Evolutionary conservation across 2,113 vertebrate genomes (phyloP).

Genomic region (Tragulus kanchil): DNA sequence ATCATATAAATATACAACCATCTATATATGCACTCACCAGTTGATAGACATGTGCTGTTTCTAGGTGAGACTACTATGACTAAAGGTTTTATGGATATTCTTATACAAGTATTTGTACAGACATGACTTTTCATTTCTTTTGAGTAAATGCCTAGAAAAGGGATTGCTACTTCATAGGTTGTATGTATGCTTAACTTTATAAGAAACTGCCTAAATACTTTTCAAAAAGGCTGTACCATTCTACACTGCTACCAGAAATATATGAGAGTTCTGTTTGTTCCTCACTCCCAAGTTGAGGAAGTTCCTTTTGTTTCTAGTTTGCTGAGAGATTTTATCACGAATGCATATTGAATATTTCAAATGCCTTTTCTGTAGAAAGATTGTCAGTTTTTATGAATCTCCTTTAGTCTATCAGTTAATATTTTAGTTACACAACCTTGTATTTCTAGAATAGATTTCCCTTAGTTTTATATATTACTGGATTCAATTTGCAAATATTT

Average conservation of each 20-base stretch:
- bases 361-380: too few relatives aligned
- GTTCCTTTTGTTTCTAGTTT: neutral
- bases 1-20: neutral
- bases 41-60: conserved; percentile 25
- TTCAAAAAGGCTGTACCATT: neutral
- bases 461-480: neutral
- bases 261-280: neutral
- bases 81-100: conserved; percentile 17
- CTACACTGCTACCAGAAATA: neutral
- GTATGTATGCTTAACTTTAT: conserved; percentile 42
- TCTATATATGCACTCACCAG: neutral
- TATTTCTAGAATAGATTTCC: conserved; percentile 10
- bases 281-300: neutral
- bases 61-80: neutral
- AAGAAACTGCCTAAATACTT: neutral
- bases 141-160: conserved; percentile 39
- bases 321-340: neutral
- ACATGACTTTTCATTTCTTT: conserved; percentile 41
- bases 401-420: conserved; percentile 31
- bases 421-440: conserved; percentile 48
- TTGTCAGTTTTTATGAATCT: conserved; percentile 27
- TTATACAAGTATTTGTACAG: conserved; percentile 25
- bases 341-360: neutral
- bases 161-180: neutral
- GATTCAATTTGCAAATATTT: conserved; percentile 29